Base-by-base conservation (phyloP, 2,113 vertebrate genomes). In the Macrotis lagotis region DNA sequence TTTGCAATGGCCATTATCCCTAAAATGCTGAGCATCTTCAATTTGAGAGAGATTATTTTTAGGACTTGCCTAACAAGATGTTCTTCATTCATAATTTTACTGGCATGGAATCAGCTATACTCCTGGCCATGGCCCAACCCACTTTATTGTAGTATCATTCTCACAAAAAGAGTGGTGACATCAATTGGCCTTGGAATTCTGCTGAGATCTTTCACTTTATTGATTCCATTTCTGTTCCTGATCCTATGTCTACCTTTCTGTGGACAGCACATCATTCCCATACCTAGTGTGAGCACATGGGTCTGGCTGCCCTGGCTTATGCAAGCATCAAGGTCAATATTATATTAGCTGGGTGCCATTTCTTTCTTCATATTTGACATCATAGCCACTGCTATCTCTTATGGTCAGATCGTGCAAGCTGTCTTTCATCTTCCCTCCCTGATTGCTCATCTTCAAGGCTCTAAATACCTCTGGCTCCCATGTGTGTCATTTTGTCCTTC, bases 61-160 rank as follows among this genome's bases (percentile, higher is more conserved):
- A 90, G 89, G 53, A 90, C 90, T 1, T 97, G 96, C 47, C 95
- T 97, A 12, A 88, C 2, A 96, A 97, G 83, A 97, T 97, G 96
- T 96, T 97, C 92, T 97, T 96, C 47, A 95, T 97, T 12, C 96
- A 97, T 48, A 94, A 53, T 25, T 96, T 96, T 83, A 94, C 93
- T 4, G 52, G 93, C 6, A 93, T 96, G 89, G 96, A 97, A 9
- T 96, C 97, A 10, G 89, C 94, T 37, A 59, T 96, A 0, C 94
- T 97, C 28, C 49, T 97, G 90, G 96, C 96, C 31, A 98, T 97
- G 97, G 97, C 96, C 53, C 6, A 95, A 96, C 8, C 96, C 98
- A 1, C 96, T 98, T 2, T 48, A n/a, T 44, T 98, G 97, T 0
- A 66, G 55, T 50, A 90, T 47, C 48, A 48, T 96, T 83, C 93